Evolutionary conservation across 2,888 invertebrate species (phyloP).

Genomic region (Callimorpha dominula): DNA sequence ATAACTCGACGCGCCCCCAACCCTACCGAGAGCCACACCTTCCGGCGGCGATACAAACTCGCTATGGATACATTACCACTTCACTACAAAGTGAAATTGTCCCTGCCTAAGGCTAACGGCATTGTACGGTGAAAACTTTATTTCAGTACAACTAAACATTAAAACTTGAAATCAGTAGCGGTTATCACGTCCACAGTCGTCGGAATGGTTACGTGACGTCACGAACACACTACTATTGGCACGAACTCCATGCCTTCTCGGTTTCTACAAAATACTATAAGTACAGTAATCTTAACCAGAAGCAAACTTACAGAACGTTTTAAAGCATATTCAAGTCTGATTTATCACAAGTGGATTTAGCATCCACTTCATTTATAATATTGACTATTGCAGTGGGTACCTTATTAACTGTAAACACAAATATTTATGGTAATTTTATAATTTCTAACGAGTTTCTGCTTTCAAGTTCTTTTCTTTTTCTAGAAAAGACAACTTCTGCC

Average conservation of each 20-base stretch:
- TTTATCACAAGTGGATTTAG: neutral
- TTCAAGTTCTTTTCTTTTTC: neutral
- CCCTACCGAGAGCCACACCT: conserved; percentile 19
- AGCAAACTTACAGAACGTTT: conserved; percentile 19
- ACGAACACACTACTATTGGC: conserved; percentile 44
- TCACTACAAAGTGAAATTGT: conserved; percentile 5
- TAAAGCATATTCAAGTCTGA: neutral
- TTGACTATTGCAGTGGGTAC: neutral
- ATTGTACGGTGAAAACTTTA: conserved; percentile 16
- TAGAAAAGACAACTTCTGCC: neutral
- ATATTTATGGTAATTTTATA: neutral
- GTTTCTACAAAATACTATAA: conserved; percentile 34
- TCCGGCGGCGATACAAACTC: conserved; percentile 3
- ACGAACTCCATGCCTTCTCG: conserved; percentile 42
- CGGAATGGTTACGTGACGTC: conserved; percentile 45
- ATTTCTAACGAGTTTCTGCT: neutral
- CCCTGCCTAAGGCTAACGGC: conserved; percentile 12
- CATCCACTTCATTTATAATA: neutral
- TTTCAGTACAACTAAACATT: neutral
- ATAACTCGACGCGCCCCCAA: conserved; percentile 50
- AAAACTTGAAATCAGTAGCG: conserved; percentile 33
- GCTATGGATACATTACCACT: conserved; percentile 36
- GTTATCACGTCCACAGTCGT: conserved; percentile 49
- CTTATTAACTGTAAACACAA: neutral
- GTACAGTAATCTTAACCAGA: conserved; percentile 34